Base-by-base conservation (phyloP, 2,797 vertebrate species). In the Galago senegalensis region DNA sequence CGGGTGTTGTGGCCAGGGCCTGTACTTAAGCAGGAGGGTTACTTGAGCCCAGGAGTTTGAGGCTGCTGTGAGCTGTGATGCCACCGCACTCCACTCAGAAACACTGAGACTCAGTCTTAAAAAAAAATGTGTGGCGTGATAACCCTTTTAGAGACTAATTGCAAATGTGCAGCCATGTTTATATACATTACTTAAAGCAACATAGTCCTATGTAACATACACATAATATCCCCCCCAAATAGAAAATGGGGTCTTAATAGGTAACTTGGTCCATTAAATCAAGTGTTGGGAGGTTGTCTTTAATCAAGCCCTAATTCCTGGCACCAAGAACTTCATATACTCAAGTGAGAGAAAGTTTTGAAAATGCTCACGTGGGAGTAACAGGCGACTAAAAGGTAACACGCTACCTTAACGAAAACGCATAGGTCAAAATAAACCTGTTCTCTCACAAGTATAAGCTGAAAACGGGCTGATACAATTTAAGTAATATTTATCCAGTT, bases 351-450 rank as follows among this genome's bases (percentile, higher is more conserved):
- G 1, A 77, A 98, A 97, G 20, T 96, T 69, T 17, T 49, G 89
- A 96, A 96, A 97, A 93, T 63, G 58, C 2, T 93, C 94, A 75
- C 63, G 67, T 21, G 5, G 92, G 67, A 96, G 27, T 43, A 40
- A 72, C 0, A 87, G 72, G 88, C 77, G 0, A 0, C 31, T 65
- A 23, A 29, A 96, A 89, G 16, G 3, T 85, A 89, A 56, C 34
- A 72, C n/a, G 46, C 58, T 61, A 79, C 60, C 34, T 73, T n/a
- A 67, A 23, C 27, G 69, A 75, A 92, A 91, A 77, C 43, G 21
- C 46, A 75, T 14, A 67, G 4, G 49, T 77, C 79, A 94, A 93
- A 97, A 96, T 10, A 85, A 93, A 72, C 20, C 16, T n/a, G 27
- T 56, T 72, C 21, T 93, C 92, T 80, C 73, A 60, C 37, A 92